Conservation (phyloP, 2,113 vertebrate species). For the Pagrus major region DNA sequence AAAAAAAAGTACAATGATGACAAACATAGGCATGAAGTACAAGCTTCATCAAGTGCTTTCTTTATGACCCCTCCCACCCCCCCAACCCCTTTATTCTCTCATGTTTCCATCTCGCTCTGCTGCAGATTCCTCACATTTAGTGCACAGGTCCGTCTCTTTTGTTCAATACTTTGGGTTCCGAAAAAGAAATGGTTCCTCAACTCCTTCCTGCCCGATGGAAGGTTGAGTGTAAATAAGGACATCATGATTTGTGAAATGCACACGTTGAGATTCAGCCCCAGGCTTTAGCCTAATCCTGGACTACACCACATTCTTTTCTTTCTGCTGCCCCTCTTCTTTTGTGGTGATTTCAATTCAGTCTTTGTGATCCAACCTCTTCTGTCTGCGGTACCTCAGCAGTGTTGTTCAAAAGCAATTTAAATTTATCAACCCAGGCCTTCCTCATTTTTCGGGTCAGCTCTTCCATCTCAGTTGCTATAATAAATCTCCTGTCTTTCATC, state of each 20-base stretch:
- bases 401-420: slow-evolving; percentile 43
- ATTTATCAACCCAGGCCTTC: slow-evolving; percentile 1
- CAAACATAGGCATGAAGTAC: slow-evolving; percentile 75
- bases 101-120: slow-evolving; percentile 16
- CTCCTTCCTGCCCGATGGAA: slow-evolving; percentile 17
- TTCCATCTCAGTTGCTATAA: not conserved
- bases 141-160: slow-evolving; percentile 47
- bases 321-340: slow-evolving; percentile 7
- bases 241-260: slow-evolving; percentile 13
- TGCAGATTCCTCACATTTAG: slow-evolving; percentile 50
- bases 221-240: slow-evolving; percentile 10
- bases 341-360: not conserved
- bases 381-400: not conserved
- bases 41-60: slow-evolving; percentile 80
- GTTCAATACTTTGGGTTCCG: slow-evolving; percentile 48
- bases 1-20: slow-evolving; percentile 75
- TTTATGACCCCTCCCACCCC: slow-evolving; percentile 43
- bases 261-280: slow-evolving; percentile 24
- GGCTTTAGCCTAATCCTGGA: not conserved
- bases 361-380: not conserved
- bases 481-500: slow-evolving; percentile 7
- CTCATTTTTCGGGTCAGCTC: not conserved
- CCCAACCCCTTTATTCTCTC: not conserved
- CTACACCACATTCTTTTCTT: not conserved
- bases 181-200: not conserved